Conservation (phyloP, 2,888 invertebrate genomes). For the Mesorhabditis sp. region DNA sequence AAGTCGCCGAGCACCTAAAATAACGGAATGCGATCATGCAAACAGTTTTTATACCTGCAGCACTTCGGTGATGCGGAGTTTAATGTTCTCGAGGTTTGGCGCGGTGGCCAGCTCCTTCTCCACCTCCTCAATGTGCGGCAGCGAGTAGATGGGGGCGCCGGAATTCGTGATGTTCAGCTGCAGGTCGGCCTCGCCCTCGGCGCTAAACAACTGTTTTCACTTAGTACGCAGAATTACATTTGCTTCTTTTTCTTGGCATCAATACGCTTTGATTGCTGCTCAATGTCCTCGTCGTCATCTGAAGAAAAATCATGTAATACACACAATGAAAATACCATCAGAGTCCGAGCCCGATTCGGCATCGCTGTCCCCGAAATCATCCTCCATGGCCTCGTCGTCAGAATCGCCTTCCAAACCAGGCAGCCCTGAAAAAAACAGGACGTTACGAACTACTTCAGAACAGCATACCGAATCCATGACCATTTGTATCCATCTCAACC, state of each 20-base stretch:
- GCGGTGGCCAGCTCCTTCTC: conserved; percentile 42
- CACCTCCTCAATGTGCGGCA: conserved; percentile 49
- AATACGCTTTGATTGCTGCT: neutral
- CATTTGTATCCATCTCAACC: neutral
- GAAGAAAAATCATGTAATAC: too few relatives aligned
- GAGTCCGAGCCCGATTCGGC: neutral
- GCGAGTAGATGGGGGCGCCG: conserved; percentile 23
- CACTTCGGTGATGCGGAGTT: conserved; percentile 50
- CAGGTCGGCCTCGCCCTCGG: conserved; percentile 48
- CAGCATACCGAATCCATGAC: neutral
- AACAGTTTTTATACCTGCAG: conserved; percentile 33
- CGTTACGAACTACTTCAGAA: neutral
- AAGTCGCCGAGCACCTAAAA: conserved; percentile 47
- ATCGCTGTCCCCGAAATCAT: conserved; percentile 7
- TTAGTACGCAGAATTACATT: too few relatives aligned
- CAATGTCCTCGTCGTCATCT: neutral
- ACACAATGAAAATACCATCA: too few relatives aligned
- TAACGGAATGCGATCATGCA: neutral
- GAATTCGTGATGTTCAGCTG: conserved; percentile 39
- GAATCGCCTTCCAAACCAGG: neutral
- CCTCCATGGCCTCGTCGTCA: neutral
- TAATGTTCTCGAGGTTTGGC: conserved; percentile 44
- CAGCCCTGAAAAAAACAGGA: neutral
- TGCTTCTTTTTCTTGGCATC: too few relatives aligned
- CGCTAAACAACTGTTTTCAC: too few relatives aligned